Percentiles rank a stretch among this genome's conserved stretches.
Conservation (phyloP, 2,888 invertebrate genomes). For the Lampropteryx suffumata region DNA sequence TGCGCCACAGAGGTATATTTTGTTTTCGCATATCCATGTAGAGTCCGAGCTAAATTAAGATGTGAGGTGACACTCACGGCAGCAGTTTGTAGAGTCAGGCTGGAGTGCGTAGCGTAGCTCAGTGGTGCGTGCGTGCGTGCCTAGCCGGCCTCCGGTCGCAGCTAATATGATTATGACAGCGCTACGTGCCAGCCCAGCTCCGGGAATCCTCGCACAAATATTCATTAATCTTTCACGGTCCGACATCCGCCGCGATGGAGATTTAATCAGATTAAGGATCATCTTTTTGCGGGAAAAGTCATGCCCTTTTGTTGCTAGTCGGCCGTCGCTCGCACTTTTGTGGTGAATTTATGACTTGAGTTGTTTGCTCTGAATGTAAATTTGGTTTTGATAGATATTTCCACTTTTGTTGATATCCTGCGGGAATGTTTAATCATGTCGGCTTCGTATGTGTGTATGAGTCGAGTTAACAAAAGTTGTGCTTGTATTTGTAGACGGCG, state of each 20-base stretch:
- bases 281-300: slow-evolving; percentile 82
- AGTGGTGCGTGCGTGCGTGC: slow-evolving; percentile 64
- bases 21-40: slow-evolving; percentile 3
- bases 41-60: slow-evolving; percentile 18
- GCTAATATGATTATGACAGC: slow-evolving; percentile 82
- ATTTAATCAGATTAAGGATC: slow-evolving; percentile 84
- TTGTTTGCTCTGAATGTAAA: slow-evolving; percentile 78
- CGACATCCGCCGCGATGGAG: slow-evolving; percentile 82
- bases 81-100: slow-evolving; percentile 40
- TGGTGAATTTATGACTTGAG: slow-evolving; percentile 77
- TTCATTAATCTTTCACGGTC: slow-evolving; percentile 83
- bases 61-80: slow-evolving; percentile 25
- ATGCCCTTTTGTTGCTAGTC: slow-evolving; percentile 80
- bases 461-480: slow-evolving; percentile 32
- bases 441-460: slow-evolving; percentile 24
- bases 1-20: too few relatives aligned
- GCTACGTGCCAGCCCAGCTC: slow-evolving; percentile 79
- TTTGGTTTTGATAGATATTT: slow-evolving; percentile 52
- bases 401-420: slow-evolving; percentile 40
- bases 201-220: slow-evolving; percentile 82
- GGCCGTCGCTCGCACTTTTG: slow-evolving; percentile 78
- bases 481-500: slow-evolving; percentile 42
- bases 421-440: slow-evolving; percentile 35
- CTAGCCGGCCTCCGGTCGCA: slow-evolving; percentile 69
- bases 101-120: slow-evolving; percentile 36